Evolutionary conservation across 1,140 invertebrate species (phyloP).

Genomic region (Cryptotermes secundus): DNA sequence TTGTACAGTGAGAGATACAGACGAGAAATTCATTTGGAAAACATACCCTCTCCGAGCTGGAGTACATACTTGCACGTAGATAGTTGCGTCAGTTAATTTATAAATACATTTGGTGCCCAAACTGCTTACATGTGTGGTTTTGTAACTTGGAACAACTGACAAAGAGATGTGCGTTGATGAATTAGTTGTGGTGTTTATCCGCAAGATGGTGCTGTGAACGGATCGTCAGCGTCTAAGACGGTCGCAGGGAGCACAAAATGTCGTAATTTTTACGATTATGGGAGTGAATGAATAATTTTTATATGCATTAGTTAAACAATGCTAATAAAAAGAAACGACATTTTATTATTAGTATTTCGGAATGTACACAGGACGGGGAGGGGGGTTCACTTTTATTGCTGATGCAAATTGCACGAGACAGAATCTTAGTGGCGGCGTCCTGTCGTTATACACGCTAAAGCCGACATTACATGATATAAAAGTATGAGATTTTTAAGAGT

Average conservation of each 20-base stretch:
- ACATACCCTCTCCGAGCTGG: too few species aligned
- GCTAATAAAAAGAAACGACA: slow-evolving; percentile 17
- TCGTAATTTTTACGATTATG: slow-evolving; percentile 17
- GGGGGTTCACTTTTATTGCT: slow-evolving; percentile 9
- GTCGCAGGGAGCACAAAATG: background rate
- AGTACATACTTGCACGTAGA: too few species aligned
- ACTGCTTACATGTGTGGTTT: too few species aligned
- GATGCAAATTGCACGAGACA: background rate
- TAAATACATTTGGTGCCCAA: too few species aligned
- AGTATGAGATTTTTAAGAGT: background rate
- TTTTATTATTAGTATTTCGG: slow-evolving; percentile 20
- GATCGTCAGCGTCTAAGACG: background rate
- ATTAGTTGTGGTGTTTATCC: background rate
- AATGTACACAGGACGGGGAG: background rate
- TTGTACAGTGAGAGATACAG: too few species aligned
- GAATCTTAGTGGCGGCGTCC: background rate
- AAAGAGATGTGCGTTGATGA: too few species aligned
- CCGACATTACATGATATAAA: slow-evolving; percentile 7
- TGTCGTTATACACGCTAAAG: background rate
- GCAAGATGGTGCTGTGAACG: background rate
- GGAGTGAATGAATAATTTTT: slow-evolving; percentile 10
- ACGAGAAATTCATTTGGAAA: too few species aligned
- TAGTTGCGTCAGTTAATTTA: too few species aligned
- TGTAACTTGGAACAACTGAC: too few species aligned
- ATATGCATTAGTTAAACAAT: slow-evolving; percentile 6